Conservation (phyloP, 1,140 invertebrate species). For the Monochamus saltuarius region DNA sequence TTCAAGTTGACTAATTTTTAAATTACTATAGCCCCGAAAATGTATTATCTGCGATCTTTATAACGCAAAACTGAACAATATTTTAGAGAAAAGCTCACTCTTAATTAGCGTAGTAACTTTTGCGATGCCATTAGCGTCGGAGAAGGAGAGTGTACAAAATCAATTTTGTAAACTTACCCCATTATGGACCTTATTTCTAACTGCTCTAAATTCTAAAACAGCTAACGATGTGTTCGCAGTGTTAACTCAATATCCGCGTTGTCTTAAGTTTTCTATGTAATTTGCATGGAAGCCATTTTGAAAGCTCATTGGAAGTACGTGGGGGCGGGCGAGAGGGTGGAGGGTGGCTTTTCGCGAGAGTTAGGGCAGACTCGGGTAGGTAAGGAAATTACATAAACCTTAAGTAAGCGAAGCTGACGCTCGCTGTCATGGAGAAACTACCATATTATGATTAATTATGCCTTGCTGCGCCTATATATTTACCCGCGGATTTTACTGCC, state of each 20-base stretch:
- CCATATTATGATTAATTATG: conserved; percentile 47
- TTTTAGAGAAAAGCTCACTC: no score
- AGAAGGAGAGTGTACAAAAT: no score
- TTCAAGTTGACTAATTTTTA: no score
- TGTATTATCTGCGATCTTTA: no score
- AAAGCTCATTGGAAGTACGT: conserved; percentile 40
- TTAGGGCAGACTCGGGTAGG: conserved; percentile 32
- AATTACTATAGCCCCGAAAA: no score
- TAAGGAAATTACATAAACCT: conserved; percentile 49
- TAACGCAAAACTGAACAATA: no score
- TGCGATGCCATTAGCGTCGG: no score
- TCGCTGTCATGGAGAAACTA: conserved; percentile 42
- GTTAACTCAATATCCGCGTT: conserved; percentile 49
- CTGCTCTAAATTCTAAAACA: conserved; percentile 21
- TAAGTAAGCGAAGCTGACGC: conserved; percentile 47
- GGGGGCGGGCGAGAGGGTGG: conserved; percentile 23
- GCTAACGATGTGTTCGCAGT: conserved; percentile 30
- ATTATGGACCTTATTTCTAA: conserved; percentile 18
- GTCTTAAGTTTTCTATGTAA: conserved; percentile 50
- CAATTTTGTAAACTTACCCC: no score
- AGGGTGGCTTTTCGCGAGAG: conserved; percentile 19
- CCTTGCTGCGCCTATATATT: conserved; percentile 24
- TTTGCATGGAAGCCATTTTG: conserved; percentile 50
- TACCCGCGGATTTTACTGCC: conserved; percentile 16
- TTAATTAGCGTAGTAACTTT: no score